Evolutionary conservation across 2,888 invertebrate genomes (phyloP).

Genomic region (Deroplatys truncata): DNA sequence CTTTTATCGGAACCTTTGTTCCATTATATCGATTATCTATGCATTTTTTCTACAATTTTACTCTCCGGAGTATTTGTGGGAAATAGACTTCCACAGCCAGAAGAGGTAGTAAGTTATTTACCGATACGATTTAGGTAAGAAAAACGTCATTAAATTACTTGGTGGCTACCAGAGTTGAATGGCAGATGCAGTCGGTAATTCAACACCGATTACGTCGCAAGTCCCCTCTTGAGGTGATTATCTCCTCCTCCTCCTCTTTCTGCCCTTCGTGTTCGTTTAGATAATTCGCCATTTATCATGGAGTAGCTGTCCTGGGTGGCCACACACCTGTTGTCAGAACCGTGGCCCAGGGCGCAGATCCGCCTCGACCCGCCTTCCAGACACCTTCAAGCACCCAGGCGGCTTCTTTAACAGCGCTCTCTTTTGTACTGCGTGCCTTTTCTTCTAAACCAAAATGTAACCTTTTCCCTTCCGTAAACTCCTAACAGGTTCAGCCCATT

Average conservation of each 20-base stretch:
- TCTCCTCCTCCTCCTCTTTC: neutral
- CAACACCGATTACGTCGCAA: neutral
- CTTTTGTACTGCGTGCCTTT: neutral
- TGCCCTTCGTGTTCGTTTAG: neutral
- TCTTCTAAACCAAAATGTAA: neutral
- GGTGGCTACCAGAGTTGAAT: neutral
- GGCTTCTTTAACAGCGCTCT: slow-evolving; percentile 2
- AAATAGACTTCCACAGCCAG: no score
- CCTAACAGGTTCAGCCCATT: neutral
- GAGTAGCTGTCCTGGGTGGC: slow-evolving; percentile 8
- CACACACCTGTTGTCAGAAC: neutral
- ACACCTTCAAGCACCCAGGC: slow-evolving; percentile 13
- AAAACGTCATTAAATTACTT: neutral
- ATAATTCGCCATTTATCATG: slow-evolving; percentile 4
- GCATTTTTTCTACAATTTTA: no score
- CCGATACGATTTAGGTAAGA: no score
- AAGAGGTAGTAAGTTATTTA: no score
- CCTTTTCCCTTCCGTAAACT: neutral
- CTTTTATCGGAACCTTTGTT: no score
- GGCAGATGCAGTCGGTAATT: neutral
- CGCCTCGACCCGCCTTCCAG: slow-evolving; percentile 11
- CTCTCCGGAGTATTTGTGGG: no score
- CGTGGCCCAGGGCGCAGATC: neutral
- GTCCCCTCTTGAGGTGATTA: neutral
- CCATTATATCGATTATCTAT: no score